Evolutionary conservation across 2,113 vertebrate species (phyloP).

Genomic region (Promerops cafer): DNA sequence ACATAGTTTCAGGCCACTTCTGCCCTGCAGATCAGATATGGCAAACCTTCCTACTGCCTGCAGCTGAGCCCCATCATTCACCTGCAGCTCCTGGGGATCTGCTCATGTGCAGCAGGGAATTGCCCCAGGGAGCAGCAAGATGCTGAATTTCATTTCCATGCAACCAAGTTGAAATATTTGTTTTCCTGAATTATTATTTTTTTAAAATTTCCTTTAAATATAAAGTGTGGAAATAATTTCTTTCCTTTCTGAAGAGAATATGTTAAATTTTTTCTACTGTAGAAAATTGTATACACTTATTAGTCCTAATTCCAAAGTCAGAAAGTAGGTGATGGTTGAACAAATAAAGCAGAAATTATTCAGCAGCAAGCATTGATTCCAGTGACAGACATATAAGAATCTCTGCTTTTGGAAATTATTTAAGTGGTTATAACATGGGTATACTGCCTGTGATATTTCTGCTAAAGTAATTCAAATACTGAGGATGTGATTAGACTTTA

Average conservation of each 20-base stretch:
- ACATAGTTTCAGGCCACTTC: not conserved
- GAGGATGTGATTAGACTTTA: not conserved
- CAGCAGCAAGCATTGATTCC: not conserved
- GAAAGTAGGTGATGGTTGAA: not conserved
- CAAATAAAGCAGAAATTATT: not conserved
- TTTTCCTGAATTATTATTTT: not conserved
- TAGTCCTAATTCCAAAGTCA: not conserved
- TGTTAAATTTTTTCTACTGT: not conserved
- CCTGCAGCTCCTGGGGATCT: not conserved
- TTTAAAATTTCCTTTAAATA: rapidly evolving
- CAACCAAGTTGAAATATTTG: not conserved
- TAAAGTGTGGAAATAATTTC: not conserved
- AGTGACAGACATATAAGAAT: not conserved
- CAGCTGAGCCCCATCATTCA: not conserved
- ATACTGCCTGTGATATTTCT: not conserved
- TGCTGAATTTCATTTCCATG: not conserved
- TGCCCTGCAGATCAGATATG: not conserved
- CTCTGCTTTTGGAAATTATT: not conserved
- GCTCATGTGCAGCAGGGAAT: not conserved
- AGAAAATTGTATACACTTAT: rapidly evolving
- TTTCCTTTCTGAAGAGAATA: not conserved
- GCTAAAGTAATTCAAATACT: not conserved
- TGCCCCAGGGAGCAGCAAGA: not conserved
- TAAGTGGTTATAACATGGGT: not conserved
- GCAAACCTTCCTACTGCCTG: not conserved